Percentiles rank a stretch among this genome's conserved stretches.
These are phyloP conservation scores for Rhombomys opimus DNA, from an alignment of 2,113 vertebrate species.

Conservation along the genomic window DNA sequence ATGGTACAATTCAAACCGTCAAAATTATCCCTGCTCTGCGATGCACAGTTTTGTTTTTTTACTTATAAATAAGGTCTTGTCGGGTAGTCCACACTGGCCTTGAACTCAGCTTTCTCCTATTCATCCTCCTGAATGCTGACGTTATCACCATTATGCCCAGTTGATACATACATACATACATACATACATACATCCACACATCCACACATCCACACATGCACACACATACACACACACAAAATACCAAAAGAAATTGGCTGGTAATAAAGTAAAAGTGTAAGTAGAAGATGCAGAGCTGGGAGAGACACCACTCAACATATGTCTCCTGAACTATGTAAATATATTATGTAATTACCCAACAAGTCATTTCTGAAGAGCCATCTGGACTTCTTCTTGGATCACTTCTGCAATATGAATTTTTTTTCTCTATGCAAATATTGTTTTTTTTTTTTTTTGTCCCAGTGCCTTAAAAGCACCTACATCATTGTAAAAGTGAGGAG, in stretches of 20 bases:
- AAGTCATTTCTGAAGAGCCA: conserved; percentile 17
- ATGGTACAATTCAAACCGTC: background rate
- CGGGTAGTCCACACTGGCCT: background rate
- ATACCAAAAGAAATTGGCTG: background rate
- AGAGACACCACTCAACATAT: background rate
- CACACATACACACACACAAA: background rate
- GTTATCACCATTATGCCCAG: background rate
- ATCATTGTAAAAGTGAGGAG: background rate
- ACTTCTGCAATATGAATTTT: background rate
- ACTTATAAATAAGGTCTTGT: background rate
- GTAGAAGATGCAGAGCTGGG: background rate
- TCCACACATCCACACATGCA: background rate
- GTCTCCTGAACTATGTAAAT: background rate
- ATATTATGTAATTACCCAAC: background rate
- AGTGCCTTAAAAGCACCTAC: conserved; percentile 15
- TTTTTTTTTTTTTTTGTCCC: background rate
- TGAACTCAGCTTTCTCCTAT: background rate
- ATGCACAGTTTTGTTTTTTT: background rate
- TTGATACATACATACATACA: background rate
- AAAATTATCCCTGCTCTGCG: background rate
- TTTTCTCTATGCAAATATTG: conserved; percentile 37
- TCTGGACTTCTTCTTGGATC: background rate
- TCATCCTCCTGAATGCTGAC: background rate
- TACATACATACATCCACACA: background rate
- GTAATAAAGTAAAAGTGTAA: background rate